These are phyloP conservation scores for Xenops minutus DNA, from an alignment of 2,797 vertebrate species.

Conservation along the genomic window DNA sequence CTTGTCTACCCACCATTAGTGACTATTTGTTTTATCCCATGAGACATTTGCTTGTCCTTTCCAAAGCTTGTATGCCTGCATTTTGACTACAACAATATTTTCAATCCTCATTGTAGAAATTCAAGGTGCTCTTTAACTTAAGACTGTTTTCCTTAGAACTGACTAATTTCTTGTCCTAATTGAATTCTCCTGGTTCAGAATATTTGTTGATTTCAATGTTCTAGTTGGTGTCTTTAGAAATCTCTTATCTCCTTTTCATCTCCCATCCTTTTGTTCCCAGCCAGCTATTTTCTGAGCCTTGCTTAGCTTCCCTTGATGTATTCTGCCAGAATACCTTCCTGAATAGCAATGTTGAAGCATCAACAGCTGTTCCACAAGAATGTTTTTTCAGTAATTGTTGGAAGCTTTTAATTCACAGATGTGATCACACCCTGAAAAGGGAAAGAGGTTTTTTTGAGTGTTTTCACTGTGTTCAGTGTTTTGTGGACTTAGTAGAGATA, in stretches of 20 bases:
- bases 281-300: neutral
- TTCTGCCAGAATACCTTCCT: neutral
- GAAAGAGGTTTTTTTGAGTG: neutral
- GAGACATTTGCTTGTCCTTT: neutral
- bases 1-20: neutral
- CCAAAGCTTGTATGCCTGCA: neutral
- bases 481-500: neutral
- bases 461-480: neutral
- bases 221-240: neutral
- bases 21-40: neutral
- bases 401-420: conserved; percentile 10
- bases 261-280: neutral
- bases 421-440: neutral
- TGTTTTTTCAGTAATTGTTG: neutral
- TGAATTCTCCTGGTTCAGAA: neutral
- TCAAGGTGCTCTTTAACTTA: neutral
- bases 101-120: neutral
- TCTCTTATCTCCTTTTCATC: neutral
- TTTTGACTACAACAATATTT: neutral
- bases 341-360: neutral
- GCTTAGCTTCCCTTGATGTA: conserved; percentile 1
- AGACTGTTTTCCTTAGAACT: neutral
- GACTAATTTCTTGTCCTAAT: neutral
- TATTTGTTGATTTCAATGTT: neutral
- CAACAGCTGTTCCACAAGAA: neutral